Base-by-base conservation (phyloP, 2,113 vertebrate genomes). In the Myxocyprinus asiaticus region DNA sequence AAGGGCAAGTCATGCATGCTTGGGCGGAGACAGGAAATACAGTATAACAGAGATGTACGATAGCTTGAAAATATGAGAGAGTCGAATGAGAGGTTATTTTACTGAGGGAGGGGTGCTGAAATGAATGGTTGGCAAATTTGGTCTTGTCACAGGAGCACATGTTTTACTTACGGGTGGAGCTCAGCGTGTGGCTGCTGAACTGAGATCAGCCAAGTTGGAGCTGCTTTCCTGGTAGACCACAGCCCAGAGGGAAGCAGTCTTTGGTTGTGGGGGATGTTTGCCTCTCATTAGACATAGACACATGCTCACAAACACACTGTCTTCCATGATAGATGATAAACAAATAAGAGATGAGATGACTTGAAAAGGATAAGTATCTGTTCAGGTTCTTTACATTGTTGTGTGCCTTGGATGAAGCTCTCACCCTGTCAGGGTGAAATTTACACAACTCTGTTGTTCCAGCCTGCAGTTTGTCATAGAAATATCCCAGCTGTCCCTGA, bases 361-460 rank as follows among this genome's bases (percentile, higher is more conserved):
- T 61, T 5, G 11, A 55, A 72, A 72, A 58, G 55, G 42, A 61
- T 17, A 73, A 45, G 55, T 50, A 62, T 74, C 58, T 62, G 22
- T 33, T 50, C 44, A 74, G 56, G 17, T 74, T 63, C 4, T 22
- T 44, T 44, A 15, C 9, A 4, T 71, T 59, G 69, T 50, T 33
- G 5, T 81, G 44, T 73, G 64, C 47, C 62, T 44, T 76, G 78
- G 71, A 70, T 70, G 47, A 74, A 65, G 67, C 61, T 64, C 42
- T 67, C 53, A 67, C 51, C 45, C 74, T 63, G 56, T 58, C 8
- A 69, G 45, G 43, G 3, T 55, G 15, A 11, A 43, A 69, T 68
- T 50, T 33, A 59, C 45, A 12, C 55, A 58, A 15, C 15, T 43
- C 15, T 33, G 15, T 66, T 84, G 2, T 53, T 17, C 76, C 59